Evolutionary conservation across 1,140 invertebrate species (phyloP).

Genomic region (Leguminivora glycinivorella): DNA sequence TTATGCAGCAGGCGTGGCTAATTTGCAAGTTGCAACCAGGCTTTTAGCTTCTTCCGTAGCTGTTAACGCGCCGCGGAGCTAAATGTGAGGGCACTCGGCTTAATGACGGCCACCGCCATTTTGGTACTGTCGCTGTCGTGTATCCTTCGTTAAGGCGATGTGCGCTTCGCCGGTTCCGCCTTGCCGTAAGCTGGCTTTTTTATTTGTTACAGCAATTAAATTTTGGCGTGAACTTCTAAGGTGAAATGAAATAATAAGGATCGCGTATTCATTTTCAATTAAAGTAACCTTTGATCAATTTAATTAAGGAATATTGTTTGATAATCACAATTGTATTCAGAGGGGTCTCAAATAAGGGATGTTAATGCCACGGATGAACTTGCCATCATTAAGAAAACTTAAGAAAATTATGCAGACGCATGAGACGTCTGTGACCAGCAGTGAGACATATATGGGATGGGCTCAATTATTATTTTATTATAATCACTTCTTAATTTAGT

Average conservation of each 20-base stretch:
- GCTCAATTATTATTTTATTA: too few species aligned
- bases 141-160: conserved; percentile 1
- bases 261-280: too few species aligned
- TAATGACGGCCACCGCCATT: conserved; percentile 67
- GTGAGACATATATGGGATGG: too few species aligned
- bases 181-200: not conserved
- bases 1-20: conserved; percentile 57
- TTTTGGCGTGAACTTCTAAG: not conserved
- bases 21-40: conserved; percentile 58
- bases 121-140: conserved; percentile 37
- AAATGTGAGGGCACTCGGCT: conserved; percentile 63
- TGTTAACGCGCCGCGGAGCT: conserved; percentile 58
- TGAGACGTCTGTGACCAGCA: too few species aligned
- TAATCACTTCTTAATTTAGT: too few species aligned
- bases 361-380: too few species aligned
- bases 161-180: not conserved
- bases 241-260: not conserved
- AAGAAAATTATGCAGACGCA: too few species aligned
- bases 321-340: too few species aligned
- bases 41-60: conserved; percentile 64
- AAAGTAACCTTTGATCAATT: too few species aligned
- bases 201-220: conserved; percentile 1
- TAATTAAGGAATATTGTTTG: too few species aligned
- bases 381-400: too few species aligned
- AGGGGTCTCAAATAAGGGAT: too few species aligned